Conservation (phyloP, 2,888 invertebrate genomes). For the Euplexia lucipara region DNA sequence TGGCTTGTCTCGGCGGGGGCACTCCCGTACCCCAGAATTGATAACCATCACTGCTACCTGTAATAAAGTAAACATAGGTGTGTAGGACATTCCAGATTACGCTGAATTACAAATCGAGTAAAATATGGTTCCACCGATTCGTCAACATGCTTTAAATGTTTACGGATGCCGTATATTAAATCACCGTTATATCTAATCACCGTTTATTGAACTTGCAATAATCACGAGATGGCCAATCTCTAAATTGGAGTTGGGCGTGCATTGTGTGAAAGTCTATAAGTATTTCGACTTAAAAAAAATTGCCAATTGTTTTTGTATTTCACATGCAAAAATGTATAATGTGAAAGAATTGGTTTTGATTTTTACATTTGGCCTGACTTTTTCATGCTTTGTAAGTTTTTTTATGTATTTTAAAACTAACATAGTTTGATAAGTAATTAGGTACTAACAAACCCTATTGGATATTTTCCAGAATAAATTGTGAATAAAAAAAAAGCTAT, state of each 20-base stretch:
- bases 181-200: neutral
- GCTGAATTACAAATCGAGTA: too few species aligned
- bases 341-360: neutral
- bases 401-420: neutral
- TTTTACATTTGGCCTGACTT: neutral
- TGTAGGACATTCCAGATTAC: too few species aligned
- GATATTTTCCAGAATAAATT: too few species aligned
- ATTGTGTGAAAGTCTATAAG: slow-evolving; percentile 19
- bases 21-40: too few species aligned
- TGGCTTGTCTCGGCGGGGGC: too few species aligned
- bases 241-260: slow-evolving; percentile 1
- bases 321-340: neutral
- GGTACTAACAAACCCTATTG: too few species aligned
- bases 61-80: too few species aligned
- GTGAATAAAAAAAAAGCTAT: too few species aligned
- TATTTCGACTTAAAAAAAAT: neutral
- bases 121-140: too few species aligned
- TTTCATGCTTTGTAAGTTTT: slow-evolving; percentile 21
- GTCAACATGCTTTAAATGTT: neutral
- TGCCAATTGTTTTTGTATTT: neutral
- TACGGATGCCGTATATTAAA: too few species aligned
- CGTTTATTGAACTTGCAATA: slow-evolving; percentile 13
- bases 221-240: slow-evolving; percentile 18
- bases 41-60: too few species aligned
- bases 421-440: too few species aligned